Evolutionary conservation across 2,888 invertebrate genomes (phyloP), one percentile per base, ranked within the genome.

Genomic region (Vanessa cardui): DNA sequence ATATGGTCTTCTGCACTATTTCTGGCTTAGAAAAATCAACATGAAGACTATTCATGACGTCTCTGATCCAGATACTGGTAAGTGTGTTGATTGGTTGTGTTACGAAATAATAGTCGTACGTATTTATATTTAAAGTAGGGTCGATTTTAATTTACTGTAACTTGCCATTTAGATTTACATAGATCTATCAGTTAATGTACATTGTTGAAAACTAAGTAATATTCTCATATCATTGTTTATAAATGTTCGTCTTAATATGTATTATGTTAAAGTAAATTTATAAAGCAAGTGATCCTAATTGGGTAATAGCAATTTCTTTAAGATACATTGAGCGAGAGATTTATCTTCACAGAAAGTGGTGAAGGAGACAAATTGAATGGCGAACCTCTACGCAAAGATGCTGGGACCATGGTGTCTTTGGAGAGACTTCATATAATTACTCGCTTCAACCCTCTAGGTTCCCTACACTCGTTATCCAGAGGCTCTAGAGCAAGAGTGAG

Each of bases 371-470:
- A 95, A 79, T 77, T 95, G 58, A 95, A 95, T 20, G 83, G 83
- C 0, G 95, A 95, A 76, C 95, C 95, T 0, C 87, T 95, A 58
- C 94, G 94, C 39, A 95, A 95, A 78, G 96, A 96, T 76, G 95
- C 95, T 58, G 94, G 94, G 62, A 96, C 96, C 0, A 95, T 95
- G 92, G 94, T 96, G 79, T 96, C 96, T 52, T 85, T 95, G 70
- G 96, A 96, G 83, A 89, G 96, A 54, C 84, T 96, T 58, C 96
- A 96, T 80, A 93, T 96, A 76, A 95, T 96, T 89, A 95, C 96
- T 6, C 94, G 96, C 76, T 96, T 94, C 83, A 96, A 96, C 82
- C 96, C 96, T 73, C 94, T 96, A 66, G 96, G 96, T 58, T 96
- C 96, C 44, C 85, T 96, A 59, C 94, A 96, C 72, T 96, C 96